Evolutionary conservation across 2,888 invertebrate species (phyloP), one percentile per base, ranked within the genome.

Genomic region (Balanococcus diminutus): DNA sequence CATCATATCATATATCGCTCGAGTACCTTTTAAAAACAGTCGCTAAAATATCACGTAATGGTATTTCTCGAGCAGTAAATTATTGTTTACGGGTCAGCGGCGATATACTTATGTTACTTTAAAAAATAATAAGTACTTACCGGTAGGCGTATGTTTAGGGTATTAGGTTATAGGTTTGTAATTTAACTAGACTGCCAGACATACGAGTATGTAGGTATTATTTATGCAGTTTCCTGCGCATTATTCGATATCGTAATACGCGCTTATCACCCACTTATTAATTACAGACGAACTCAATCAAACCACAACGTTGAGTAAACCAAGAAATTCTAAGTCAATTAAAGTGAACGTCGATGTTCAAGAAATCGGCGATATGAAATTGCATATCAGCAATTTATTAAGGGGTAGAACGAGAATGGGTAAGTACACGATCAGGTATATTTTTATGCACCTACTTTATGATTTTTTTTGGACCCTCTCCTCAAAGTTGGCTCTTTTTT

Each of bases 331-430:
- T 88, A 86, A 89, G 86, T 82, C 88, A 88, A 88, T 94, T 0
- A 92, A 92, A 88, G 95, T 94, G 0, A 92, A 92, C 86, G 93
- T 96, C 0, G 93, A 94, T 88, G 93, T 95, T 14, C 93, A 95
- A 89, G 93, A 92, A 88, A 94, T 95, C 87, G 93, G 94, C 0
- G 94, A 95, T 89, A 92, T 96, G 92, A 93, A 94, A 88, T 90
- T 96, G 88, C 96, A 96, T 89, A 93, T 95, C 36, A 92, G 93
- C 9, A 94, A 96, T 90, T 91, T 96, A 72, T 91, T 95, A 9
- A 91, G 93, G 79, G 94, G 95, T 81, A 91, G 93, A 42, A 92
- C 92, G 42, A 89, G 94, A 28, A 90, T 96, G 83, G 94, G 94
- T 94, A 90, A 89, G 89, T n/a, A n/a, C 88, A 84, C 16, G 67